Evolutionary conservation across 2,888 invertebrate genomes (phyloP), one percentile per base, ranked within the genome.

Genomic region (Tillus elongatus): DNA sequence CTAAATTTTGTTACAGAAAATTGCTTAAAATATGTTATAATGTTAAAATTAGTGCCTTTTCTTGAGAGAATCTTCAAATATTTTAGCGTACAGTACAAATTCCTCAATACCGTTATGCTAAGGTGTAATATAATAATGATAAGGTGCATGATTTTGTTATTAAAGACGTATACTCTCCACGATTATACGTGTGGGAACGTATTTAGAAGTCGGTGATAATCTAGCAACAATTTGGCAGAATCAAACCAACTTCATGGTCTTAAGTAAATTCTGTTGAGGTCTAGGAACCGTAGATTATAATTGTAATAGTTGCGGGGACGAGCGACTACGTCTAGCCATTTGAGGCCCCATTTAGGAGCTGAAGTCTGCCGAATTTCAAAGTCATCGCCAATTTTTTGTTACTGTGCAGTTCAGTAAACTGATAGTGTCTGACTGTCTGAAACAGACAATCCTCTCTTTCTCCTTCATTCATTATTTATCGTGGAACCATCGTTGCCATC

Each of bases 201-300:
- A n/a, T n/a, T n/a, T n/a, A n/a, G n/a, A n/a, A n/a, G n/a, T n/a
- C n/a, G n/a, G n/a, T n/a, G n/a, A n/a, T n/a, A n/a, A n/a, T n/a
- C n/a, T n/a, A n/a, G n/a, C n/a, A n/a, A n/a, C n/a, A n/a, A 19
- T 19, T 19, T 19, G 24, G 24, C 24, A 19, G 6, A 19, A 6
- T n/a, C 6, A n/a, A 6, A 8, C 24, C 24, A 19, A 19, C 24
- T 19, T 19, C n/a, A n/a, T 19, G 24, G 24, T 19, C 24, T 19
- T 19, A n/a, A 19, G 24, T 19, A 19, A 19, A 19, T 19, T 19
- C 24, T 19, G 6, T 19, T 19, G 24, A 53, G 54, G 57, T 58
- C 56, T 57, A 55, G 54, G 54, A 58, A 58, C 56, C 54, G 51
- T 53, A 51, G 53, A 56, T 54, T 53, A 50, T 54, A 55, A 56